phyloP scores from a whole-genome alignment of 2,888 invertebrate genomes.

The Thymelicus lineola region DNA sequence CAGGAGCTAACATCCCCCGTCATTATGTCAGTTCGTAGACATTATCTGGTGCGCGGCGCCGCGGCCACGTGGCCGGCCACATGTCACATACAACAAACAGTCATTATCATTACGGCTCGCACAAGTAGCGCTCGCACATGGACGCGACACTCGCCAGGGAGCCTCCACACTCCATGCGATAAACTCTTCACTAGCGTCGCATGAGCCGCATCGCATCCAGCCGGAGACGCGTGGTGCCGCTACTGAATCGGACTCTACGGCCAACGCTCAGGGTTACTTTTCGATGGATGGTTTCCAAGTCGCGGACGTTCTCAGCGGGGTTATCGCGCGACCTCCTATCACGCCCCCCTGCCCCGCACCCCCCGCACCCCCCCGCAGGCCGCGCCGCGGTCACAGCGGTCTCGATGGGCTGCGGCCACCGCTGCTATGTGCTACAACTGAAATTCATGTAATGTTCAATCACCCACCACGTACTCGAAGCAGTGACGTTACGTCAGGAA shows the following conservation, averaged over 20 bases:
- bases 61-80: constrained; percentile 11
- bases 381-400: not conserved
- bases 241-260: constrained; percentile 29
- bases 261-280: constrained; percentile 13
- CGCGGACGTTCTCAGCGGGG: constrained; percentile 47
- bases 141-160: constrained; percentile 13
- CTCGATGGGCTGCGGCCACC: no score
- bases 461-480: not conserved
- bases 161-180: constrained; percentile 23
- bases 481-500: not conserved
- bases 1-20: no score
- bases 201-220: not conserved
- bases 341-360: constrained; percentile 4
- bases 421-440: no score
- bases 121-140: constrained; percentile 17
- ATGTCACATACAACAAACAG: constrained; percentile 13
- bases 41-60: no score
- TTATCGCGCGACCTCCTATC: constrained; percentile 54
- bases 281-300: constrained; percentile 30
- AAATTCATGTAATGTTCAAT: not conserved
- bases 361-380: not conserved
- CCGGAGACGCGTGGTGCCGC: no score
- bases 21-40: no score
- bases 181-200: constrained; percentile 32
- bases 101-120: constrained; percentile 15